Evolutionary conservation across 2,888 invertebrate species (phyloP).

Genomic region (Ormyrus thymus): DNA sequence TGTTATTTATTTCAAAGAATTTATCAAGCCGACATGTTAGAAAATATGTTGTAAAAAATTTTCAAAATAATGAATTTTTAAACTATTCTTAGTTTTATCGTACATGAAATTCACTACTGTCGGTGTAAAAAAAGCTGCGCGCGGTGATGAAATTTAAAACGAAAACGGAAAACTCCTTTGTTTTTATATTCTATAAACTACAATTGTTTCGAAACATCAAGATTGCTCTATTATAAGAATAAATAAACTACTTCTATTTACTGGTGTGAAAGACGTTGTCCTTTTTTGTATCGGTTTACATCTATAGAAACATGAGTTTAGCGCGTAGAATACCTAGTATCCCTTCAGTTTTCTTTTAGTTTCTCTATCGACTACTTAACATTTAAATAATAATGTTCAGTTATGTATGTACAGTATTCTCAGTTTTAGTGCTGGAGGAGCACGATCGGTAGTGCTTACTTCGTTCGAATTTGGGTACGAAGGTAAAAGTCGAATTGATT

Average conservation of each 20-base stretch:
- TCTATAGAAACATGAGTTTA: conserved; percentile 9
- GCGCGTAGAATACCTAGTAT: conserved; percentile 11
- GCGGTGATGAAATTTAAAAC: too few relatives aligned
- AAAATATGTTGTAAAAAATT: too few relatives aligned
- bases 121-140: too few relatives aligned
- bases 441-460: conserved; percentile 32
- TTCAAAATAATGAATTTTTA: too few relatives aligned
- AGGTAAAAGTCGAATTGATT: conserved; percentile 2
- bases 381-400: conserved; percentile 36
- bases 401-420: conserved; percentile 35
- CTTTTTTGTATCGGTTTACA: not conserved
- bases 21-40: too few relatives aligned
- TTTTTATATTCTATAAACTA: too few relatives aligned
- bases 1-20: not conserved
- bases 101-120: too few relatives aligned
- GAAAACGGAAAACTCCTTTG: too few relatives aligned
- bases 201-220: not conserved
- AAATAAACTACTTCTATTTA: conserved; percentile 20
- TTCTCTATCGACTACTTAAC: conserved; percentile 30
- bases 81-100: too few relatives aligned
- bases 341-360: not conserved
- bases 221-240: conserved; percentile 19
- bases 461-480: conserved; percentile 5
- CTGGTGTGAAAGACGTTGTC: conserved; percentile 15
- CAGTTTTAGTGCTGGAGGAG: conserved; percentile 45